Evolutionary conservation across 2,888 invertebrate species (phyloP).

Genomic region (Bugulina stolonifera): DNA sequence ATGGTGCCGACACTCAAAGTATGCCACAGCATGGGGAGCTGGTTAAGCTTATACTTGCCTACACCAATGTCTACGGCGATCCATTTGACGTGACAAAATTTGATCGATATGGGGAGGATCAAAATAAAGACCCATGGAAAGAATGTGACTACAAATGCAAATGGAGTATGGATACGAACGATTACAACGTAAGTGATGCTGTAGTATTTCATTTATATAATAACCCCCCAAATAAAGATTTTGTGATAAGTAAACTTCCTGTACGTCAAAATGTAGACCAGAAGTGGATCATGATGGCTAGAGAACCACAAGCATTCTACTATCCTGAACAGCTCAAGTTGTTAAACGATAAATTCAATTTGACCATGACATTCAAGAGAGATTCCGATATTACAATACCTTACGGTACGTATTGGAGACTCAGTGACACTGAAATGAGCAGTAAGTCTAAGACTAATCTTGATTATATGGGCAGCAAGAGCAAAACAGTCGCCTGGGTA

Average conservation of each 20-base stretch:
- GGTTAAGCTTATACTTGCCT: neutral
- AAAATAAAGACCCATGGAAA: neutral
- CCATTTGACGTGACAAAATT: neutral
- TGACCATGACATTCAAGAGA: constrained; percentile 29
- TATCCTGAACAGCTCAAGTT: constrained; percentile 30
- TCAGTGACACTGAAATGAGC: neutral
- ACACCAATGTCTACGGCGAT: neutral
- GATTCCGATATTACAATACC: constrained; percentile 30
- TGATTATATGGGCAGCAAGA: neutral
- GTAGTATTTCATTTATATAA: constrained; percentile 18
- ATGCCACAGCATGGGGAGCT: too few relatives aligned
- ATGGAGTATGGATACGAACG: neutral
- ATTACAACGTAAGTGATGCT: constrained; percentile 6
- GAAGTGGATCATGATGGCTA: constrained; percentile 28
- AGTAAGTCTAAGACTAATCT: neutral
- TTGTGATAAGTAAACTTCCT: neutral
- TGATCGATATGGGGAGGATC: too few relatives aligned
- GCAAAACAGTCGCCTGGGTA: constrained; percentile 28
- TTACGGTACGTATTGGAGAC: constrained; percentile 26
- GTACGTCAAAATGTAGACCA: neutral
- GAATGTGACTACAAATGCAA: constrained; percentile 2
- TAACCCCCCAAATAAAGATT: neutral
- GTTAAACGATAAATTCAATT: constrained; percentile 27
- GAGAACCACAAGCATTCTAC: constrained; percentile 33
- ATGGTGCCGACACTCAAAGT: too few relatives aligned